Percentiles rank a stretch among this genome's conserved stretches.
phyloP scores from a whole-genome alignment of 2,888 invertebrate species.

The Perizoma affinitatum region DNA sequence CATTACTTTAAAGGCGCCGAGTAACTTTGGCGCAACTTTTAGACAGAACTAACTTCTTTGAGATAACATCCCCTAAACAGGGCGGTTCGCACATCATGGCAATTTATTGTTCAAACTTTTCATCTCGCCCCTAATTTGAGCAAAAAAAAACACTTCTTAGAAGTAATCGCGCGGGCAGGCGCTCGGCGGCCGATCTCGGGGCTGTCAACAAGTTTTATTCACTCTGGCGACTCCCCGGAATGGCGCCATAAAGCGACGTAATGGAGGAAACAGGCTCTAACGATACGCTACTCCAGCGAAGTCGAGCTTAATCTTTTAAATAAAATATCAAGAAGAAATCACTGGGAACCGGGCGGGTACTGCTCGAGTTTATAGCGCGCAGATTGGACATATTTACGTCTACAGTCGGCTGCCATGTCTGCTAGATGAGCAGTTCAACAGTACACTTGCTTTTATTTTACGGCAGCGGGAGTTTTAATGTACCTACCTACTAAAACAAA shows the following conservation, averaged over 20 bases:
- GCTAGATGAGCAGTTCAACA: slow-evolving; percentile 37
- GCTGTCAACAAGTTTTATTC: slow-evolving; percentile 62
- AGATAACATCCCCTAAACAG: slow-evolving; percentile 33
- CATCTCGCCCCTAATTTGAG: slow-evolving; percentile 48
- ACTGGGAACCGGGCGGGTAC: slow-evolving; percentile 52
- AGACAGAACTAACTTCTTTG: slow-evolving; percentile 30
- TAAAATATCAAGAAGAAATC: slow-evolving; percentile 80
- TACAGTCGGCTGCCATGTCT: slow-evolving; percentile 22
- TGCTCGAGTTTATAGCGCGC: slow-evolving; percentile 57
- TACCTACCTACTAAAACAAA: slow-evolving; percentile 13
- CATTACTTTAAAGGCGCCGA: slow-evolving; percentile 10
- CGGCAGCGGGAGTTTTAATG: slow-evolving; percentile 35
- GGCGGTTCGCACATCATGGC: slow-evolving; percentile 50
- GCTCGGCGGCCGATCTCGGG: slow-evolving; percentile 32
- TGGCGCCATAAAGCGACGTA: slow-evolving; percentile 69
- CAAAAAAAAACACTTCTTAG: slow-evolving; percentile 28
- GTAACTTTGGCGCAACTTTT: slow-evolving; percentile 25
- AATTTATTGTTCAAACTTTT: slow-evolving; percentile 59
- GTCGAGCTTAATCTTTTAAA: slow-evolving; percentile 69
- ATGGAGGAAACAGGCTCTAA: slow-evolving; percentile 68
- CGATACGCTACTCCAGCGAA: slow-evolving; percentile 48
- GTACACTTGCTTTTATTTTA: slow-evolving; percentile 35
- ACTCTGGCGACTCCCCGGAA: slow-evolving; percentile 55
- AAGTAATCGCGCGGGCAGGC: slow-evolving; percentile 41
- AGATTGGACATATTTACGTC: slow-evolving; percentile 59